A percentile compares a stretch with the other conserved stretches of the same genome.
Conservation (phyloP, 2,113 vertebrate species). For the Ceuthmochares aereus region DNA sequence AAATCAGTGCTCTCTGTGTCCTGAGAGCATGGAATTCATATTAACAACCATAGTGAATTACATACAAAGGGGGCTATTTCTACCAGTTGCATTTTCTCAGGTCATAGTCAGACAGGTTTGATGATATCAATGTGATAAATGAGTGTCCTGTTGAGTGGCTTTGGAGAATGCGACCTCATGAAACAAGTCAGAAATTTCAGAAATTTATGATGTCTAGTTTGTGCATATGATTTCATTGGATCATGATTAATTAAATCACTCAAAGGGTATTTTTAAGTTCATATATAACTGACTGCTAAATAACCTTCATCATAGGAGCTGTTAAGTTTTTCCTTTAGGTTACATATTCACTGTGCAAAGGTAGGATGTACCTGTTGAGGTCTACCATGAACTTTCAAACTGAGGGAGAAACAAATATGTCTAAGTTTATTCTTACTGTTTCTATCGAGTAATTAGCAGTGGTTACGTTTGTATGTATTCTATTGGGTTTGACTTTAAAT, state of each 20-base stretch:
- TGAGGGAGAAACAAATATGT: neutral
- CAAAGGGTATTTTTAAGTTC: neutral
- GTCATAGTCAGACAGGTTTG: neutral
- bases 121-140: slow-evolving; percentile 40
- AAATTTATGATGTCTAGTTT: neutral
- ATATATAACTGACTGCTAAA: neutral
- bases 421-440: neutral
- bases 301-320: neutral
- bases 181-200: neutral
- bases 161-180: neutral
- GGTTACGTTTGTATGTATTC: neutral
- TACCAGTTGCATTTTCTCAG: neutral
- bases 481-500: neutral
- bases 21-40: neutral
- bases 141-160: neutral
- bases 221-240: neutral
- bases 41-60: neutral
- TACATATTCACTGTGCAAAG: neutral
- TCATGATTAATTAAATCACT: neutral
- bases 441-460: neutral
- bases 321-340: neutral
- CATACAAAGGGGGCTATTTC: neutral
- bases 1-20: neutral
- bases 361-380: neutral
- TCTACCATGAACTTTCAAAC: neutral